Evolutionary conservation across 2,888 invertebrate genomes (phyloP), one percentile per base, ranked within the genome.

Genomic region (Melinopterus prodromus): DNA sequence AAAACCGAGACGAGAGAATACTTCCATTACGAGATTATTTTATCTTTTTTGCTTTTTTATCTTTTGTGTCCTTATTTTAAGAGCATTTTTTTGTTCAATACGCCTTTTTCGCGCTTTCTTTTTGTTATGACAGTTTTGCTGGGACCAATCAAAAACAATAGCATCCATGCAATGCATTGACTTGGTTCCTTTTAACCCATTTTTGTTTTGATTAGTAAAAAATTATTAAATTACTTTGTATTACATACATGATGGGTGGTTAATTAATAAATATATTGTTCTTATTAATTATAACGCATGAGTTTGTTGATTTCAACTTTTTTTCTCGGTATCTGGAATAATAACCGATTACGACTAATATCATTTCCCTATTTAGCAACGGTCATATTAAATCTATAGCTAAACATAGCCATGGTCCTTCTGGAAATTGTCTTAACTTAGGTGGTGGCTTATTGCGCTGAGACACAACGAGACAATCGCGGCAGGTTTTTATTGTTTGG

Each of bases 331-430:
- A 81, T 26, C 82, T 77, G 12, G 81, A 82, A 71, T 80, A 80
- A 69, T 81, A 81, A 53, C 81, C 81, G 38, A 79, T 81, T 6
- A 9, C 72, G 6, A 72, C 72, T 16, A 72, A 36, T 6, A 16
- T 6, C 16, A 16, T n/a, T 7, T 83, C 80, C 35, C 79, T 74
- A 80, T 79, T 83, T 72, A 80, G 83, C 35, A 84, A 77, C 9
- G 84, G 84, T 16, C 83, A 82, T 81, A 84, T 79, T 15, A 84
- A 78, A 81, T 85, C 84, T 37, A 84, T 79, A 16, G 83, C 83
- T 12, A 84, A 16, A 72, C 78, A 81, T 78, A 9, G 5, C 12
- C 53, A 53, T 7, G 53, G 53, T 9, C 26, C 53, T 53, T 53
- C 53, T 12, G 53, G 5, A 36, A 83, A 83, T 78, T 78, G 82